Conservation (phyloP, 2,113 vertebrate genomes). For the Alaudala cheleensis region DNA sequence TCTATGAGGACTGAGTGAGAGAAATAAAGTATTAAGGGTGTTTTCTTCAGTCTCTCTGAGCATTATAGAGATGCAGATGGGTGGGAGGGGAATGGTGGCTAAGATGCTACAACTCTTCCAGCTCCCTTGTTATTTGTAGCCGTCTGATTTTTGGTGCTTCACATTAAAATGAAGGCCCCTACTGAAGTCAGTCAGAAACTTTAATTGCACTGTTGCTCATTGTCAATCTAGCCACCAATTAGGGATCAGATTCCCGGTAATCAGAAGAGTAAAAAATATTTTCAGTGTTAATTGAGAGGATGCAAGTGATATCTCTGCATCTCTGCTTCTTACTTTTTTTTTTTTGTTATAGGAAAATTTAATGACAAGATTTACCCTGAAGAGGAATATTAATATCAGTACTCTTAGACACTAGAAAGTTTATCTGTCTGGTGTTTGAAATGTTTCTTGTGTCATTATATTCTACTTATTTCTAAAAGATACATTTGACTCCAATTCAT, state of each 20-base stretch:
- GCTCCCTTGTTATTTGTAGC: neutral
- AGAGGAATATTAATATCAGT: neutral
- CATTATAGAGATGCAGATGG: neutral
- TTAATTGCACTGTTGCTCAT: neutral
- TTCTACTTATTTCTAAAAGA: slow-evolving; percentile 36
- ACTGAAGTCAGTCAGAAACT: neutral
- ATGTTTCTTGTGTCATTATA: slow-evolving; percentile 6
- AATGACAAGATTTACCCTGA: neutral
- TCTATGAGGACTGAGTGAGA: slow-evolving; percentile 34
- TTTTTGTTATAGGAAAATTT: neutral
- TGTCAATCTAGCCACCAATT: neutral
- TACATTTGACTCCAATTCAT: slow-evolving; percentile 11
- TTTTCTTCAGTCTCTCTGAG: neutral
- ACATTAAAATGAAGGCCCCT: neutral
- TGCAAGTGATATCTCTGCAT: neutral
- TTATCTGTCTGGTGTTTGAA: neutral
- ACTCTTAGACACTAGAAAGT: neutral
- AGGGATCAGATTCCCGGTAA: neutral
- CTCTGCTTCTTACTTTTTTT: neutral
- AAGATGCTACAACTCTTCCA: neutral
- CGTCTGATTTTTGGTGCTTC: neutral
- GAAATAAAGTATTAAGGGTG: neutral
- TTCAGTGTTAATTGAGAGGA: neutral
- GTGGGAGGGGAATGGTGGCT: neutral
- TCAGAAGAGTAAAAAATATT: neutral